Conservation (phyloP, 2,797 vertebrate species). For the Esox masquinongy region DNA sequence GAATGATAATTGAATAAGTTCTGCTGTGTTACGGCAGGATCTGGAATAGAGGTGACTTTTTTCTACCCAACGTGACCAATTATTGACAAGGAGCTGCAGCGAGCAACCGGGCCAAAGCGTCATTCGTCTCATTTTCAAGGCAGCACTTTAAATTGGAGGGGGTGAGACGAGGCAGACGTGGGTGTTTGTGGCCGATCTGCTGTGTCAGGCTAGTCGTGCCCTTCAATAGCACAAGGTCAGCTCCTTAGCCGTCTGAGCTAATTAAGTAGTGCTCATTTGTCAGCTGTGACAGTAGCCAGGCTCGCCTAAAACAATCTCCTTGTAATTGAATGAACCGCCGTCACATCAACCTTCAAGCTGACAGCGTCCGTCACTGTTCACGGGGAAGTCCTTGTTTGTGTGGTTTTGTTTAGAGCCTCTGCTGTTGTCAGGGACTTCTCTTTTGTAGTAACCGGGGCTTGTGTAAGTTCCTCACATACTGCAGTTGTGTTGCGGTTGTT, state of each 20-base stretch:
- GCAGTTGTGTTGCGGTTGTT: background rate
- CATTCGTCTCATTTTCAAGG: background rate
- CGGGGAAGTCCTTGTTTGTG: background rate
- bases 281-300: slow-evolving; percentile 2
- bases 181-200: background rate
- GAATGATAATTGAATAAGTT: slow-evolving; percentile 1
- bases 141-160: background rate
- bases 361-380: slow-evolving; percentile 2
- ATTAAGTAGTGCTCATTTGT: slow-evolving; percentile 25
- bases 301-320: slow-evolving; percentile 13
- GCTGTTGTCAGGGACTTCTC: background rate
- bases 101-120: background rate
- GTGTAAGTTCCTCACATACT: background rate
- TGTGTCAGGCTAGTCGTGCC: background rate
- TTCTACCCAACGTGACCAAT: background rate
- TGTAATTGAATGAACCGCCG: slow-evolving; percentile 16
- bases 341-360: slow-evolving; percentile 16
- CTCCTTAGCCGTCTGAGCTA: background rate
- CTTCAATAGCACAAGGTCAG: background rate
- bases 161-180: background rate
- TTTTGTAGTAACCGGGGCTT: background rate
- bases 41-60: background rate
- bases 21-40: background rate
- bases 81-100: background rate
- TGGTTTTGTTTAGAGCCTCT: background rate